Base-by-base conservation (phyloP, 1,140 invertebrate genomes). In the Eueides isabella region DNA sequence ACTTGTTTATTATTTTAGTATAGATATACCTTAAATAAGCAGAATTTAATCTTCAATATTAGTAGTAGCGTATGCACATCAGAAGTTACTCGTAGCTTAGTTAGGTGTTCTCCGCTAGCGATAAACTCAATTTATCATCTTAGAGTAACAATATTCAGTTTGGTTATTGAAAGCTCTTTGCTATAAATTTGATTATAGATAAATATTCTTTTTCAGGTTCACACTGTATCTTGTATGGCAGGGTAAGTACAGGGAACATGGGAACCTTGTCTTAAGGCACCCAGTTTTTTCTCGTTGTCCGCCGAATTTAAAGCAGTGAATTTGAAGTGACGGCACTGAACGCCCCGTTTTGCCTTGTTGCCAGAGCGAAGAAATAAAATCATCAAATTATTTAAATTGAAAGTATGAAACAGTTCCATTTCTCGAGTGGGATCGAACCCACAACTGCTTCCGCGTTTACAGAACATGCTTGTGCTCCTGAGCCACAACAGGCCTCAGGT, bases 41-140 rank as follows among this genome's bases (percentile, higher is more conserved):
- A 23, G 48, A 23, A 55, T 12, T 11, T 26, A 7, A 19, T 55
- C 48, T 55, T 23, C 6, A 55, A 5, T 55, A 55, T 23, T 55
- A 55, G 19, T 11, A 55, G 44, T 6, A 0, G 9, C 5, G 48
- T 26, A 9, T 23, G 48, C n/a, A 26, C 19, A 55, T 55, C 19
- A 55, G 6, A 55, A 55, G 48, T 55, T 55, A 55, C n/a, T n/a
- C n/a, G n/a, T n/a, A n/a, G 19, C 48, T 55, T 48, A 67, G 66
- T 55, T 44, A 44, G 62, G 61, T 44, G 38, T 61, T 66, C 64
- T 23, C 12, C 44, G 31, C n/a, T 14, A 26, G 28, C 67, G 55
- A 63, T 67, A 72, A 72, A 72, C 55, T 72, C 64, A 62, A 72
- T 72, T 72, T 72, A 55, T 72, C 71, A 67, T 71, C 68, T 71